Evolutionary conservation across 2,113 vertebrate genomes (phyloP).

Genomic region (Ictidomys tridecemlineatus): DNA sequence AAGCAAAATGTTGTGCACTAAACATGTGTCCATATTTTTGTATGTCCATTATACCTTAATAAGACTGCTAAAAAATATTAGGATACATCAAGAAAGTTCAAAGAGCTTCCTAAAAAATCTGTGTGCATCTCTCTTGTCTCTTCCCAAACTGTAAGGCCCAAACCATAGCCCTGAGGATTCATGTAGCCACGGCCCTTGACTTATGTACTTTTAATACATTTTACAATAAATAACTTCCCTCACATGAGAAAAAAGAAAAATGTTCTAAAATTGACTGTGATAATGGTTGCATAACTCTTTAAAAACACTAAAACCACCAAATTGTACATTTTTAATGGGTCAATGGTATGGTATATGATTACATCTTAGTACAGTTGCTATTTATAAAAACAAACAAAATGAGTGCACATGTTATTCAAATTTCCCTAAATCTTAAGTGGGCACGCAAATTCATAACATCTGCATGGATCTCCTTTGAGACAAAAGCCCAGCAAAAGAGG

Average conservation of each 20-base stretch:
- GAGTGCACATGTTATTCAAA: not conserved
- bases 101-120: not conserved
- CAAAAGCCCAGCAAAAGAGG: not conserved
- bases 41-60: not conserved
- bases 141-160: not conserved
- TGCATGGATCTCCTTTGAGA: not conserved
- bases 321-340: not conserved
- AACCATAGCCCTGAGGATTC: not conserved
- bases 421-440: not conserved
- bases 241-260: not conserved
- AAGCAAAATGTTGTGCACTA: not conserved
- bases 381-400: not conserved
- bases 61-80: not conserved
- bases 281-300: not conserved
- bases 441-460: not conserved
- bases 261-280: not conserved
- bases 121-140: not conserved
- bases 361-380: not conserved
- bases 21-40: not conserved
- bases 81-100: not conserved
- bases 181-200: not conserved
- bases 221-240: not conserved
- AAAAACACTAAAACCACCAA: not conserved
- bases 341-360: not conserved
- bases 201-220: not conserved